A percentile compares a stretch with the other conserved stretches of the same genome.
Conservation (phyloP, 92 coral and sea anemone genomes). For the Porites cylindrica region DNA sequence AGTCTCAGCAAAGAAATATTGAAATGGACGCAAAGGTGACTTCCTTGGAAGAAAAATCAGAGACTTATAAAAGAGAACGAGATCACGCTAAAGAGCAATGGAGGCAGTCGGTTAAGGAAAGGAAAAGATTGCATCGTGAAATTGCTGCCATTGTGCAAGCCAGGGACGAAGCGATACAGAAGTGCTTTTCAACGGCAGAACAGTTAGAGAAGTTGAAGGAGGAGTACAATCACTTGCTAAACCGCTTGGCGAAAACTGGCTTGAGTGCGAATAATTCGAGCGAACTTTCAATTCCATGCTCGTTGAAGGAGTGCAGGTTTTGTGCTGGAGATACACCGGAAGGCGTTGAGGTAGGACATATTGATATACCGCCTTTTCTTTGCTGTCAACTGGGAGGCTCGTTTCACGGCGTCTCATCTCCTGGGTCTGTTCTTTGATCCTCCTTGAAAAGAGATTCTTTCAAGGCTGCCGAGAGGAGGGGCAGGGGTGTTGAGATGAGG, state of each 20-base stretch:
- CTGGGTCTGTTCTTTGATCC: too few species aligned
- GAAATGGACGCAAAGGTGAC: slow-evolving; percentile 87
- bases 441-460: too few species aligned
- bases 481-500: too few species aligned
- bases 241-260: slow-evolving; percentile 86
- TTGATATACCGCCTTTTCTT: background rate
- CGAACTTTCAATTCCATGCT: slow-evolving; percentile 87
- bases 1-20: slow-evolving; percentile 84
- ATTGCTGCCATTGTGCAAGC: slow-evolving; percentile 86
- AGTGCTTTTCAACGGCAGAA: slow-evolving; percentile 93
- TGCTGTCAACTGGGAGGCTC: background rate
- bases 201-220: slow-evolving; percentile 91
- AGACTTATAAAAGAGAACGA: slow-evolving; percentile 77
- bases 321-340: slow-evolving; percentile 77
- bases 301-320: slow-evolving; percentile 88
- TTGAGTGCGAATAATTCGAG: slow-evolving; percentile 70
- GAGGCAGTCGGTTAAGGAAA: slow-evolving; percentile 94
- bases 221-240: slow-evolving; percentile 83
- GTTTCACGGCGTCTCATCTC: too few species aligned
- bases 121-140: slow-evolving; percentile 89
- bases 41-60: slow-evolving; percentile 79
- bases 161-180: slow-evolving; percentile 96
- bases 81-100: slow-evolving; percentile 98
- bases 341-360: slow-evolving; percentile 64
- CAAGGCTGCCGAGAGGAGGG: too few species aligned